phyloP scores from a whole-genome alignment of 35 echinoderm and acorn worm species.

The Chiridota heheva region DNA sequence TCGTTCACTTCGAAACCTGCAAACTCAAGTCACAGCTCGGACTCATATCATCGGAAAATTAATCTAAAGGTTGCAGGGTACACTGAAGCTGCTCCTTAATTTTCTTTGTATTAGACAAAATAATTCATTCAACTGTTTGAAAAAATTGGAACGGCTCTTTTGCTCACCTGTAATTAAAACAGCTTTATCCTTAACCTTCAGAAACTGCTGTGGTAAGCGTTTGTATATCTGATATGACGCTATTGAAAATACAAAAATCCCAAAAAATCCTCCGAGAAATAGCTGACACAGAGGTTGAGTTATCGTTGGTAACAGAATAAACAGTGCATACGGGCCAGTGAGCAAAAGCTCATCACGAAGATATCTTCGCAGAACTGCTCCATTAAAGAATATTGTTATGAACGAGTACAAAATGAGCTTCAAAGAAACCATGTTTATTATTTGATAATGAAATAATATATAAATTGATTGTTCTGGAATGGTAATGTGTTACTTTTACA shows the following conservation, averaged over 20 bases:
- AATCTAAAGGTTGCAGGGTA: too few species aligned
- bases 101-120: too few species aligned
- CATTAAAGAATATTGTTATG: slow-evolving; percentile 80
- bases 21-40: too few species aligned
- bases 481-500: too few species aligned
- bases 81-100: too few species aligned
- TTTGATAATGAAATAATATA: too few species aligned
- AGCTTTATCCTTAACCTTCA: slow-evolving; percentile 58
- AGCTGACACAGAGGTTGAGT: slow-evolving; percentile 84
- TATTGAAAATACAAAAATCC: slow-evolving; percentile 62
- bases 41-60: too few species aligned
- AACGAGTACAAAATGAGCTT: slow-evolving; percentile 83
- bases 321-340: slow-evolving; percentile 67
- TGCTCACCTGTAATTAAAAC: slow-evolving; percentile 79
- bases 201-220: slow-evolving; percentile 70
- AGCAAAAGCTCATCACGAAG: slow-evolving; percentile 65
- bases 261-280: slow-evolving; percentile 77
- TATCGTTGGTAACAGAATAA: slow-evolving; percentile 70
- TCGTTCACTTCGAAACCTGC: too few species aligned
- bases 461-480: too few species aligned
- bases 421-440: slow-evolving; percentile 64
- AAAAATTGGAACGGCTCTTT: too few species aligned
- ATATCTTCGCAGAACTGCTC: slow-evolving; percentile 70
- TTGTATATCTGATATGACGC: slow-evolving; percentile 70
- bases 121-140: too few species aligned